Evolutionary conservation across 2,888 invertebrate species (phyloP).

Genomic region (Cacoxenus indagator): DNA sequence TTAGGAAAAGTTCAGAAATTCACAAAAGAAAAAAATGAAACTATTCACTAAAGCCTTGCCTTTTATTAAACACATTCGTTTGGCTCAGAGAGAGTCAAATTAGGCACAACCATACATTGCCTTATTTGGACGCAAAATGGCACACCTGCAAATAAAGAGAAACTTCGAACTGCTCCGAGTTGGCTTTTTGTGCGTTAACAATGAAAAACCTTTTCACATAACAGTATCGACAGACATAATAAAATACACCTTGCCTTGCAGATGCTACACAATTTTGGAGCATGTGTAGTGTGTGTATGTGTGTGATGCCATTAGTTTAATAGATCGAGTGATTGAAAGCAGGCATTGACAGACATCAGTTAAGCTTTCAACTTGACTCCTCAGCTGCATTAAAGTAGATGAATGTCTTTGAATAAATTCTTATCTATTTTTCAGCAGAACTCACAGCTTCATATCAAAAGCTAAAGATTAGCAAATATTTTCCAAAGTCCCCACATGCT

Average conservation of each 20-base stretch:
- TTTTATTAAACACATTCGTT: neutral
- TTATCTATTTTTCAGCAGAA: neutral
- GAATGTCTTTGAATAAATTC: neutral
- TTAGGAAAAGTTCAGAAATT: too few species aligned
- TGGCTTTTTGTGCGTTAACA: neutral
- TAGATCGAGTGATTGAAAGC: slow-evolving; percentile 17
- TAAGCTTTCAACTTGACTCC: neutral
- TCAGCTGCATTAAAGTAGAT: neutral
- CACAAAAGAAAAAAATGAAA: too few species aligned
- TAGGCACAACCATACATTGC: slow-evolving; percentile 6
- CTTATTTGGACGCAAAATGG: slow-evolving; percentile 5
- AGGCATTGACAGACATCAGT: neutral
- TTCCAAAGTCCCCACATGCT: slow-evolving; percentile 32
- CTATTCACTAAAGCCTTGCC: too few species aligned
- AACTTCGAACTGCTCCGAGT: neutral
- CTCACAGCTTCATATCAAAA: too few species aligned
- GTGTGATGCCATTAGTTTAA: slow-evolving; percentile 23
- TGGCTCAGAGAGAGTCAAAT: neutral
- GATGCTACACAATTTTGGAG: neutral
- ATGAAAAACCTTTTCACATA: slow-evolving; percentile 13
- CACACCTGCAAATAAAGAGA: slow-evolving; percentile 16
- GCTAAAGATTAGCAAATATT: too few species aligned
- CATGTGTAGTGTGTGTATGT: neutral
- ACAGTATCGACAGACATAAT: slow-evolving; percentile 12
- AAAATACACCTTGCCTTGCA: neutral